A percentile compares a stretch with the other conserved stretches of the same genome.
Evolutionary conservation across 2,888 invertebrate species (phyloP).

Genomic region (Thereva nobilitata): DNA sequence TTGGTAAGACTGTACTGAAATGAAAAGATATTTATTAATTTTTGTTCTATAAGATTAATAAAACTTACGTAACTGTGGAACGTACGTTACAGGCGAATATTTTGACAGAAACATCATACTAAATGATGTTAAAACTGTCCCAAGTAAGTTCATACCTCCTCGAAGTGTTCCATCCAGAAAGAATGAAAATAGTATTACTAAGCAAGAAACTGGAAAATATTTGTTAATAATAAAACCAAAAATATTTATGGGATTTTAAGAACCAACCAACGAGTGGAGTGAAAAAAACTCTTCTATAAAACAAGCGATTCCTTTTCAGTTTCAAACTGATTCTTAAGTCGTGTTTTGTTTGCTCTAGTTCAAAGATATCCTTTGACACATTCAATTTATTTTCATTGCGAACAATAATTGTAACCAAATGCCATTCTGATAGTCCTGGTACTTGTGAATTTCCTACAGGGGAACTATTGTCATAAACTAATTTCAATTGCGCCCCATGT

Average conservation of each 20-base stretch:
- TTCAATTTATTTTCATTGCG: conserved; percentile 1
- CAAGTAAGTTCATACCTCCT: conserved; percentile 50
- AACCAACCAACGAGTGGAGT: conserved; percentile 51
- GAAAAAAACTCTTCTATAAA: conserved; percentile 51
- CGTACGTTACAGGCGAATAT: conserved; percentile 51
- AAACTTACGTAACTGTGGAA: conserved; percentile 51
- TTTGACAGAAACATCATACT: conserved; percentile 52
- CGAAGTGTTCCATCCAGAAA: conserved; percentile 50
- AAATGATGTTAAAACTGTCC: conserved; percentile 48
- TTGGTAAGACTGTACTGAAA: conserved; percentile 50
- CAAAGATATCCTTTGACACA: neutral
- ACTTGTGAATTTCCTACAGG: neutral
- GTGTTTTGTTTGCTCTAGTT: conserved; percentile 43
- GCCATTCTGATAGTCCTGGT: conserved; percentile 32
- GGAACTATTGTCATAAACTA: conserved; percentile 23
- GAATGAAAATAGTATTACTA: conserved; percentile 51
- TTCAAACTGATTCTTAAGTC: conserved; percentile 49
- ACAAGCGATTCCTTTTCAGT: conserved; percentile 50
- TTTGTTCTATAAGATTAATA: neutral
- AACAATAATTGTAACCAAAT: conserved; percentile 20
- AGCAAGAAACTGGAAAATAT: conserved; percentile 47
- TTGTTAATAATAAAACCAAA: neutral
- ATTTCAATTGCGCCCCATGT: conserved; percentile 1
- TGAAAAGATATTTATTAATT: conserved; percentile 13
- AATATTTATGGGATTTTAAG: neutral